Conservation (phyloP, 2,113 vertebrate species). For the Callithrix jacchus region DNA sequence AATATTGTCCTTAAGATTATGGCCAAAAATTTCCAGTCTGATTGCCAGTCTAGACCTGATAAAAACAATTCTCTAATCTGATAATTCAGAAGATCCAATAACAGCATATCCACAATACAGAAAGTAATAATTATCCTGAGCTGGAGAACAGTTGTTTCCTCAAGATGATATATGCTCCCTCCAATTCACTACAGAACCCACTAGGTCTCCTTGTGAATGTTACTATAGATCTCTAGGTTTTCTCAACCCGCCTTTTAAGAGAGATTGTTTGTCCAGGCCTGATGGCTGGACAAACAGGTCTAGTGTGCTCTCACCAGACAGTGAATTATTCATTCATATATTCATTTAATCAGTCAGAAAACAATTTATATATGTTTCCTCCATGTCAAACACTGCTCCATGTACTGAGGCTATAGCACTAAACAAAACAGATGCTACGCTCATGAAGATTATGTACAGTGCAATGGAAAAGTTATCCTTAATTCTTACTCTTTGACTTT, state of each 20-base stretch:
- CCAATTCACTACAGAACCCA: background rate
- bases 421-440: background rate
- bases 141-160: background rate
- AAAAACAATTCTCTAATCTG: background rate
- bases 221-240: background rate
- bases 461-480: background rate
- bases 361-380: background rate
- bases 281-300: background rate
- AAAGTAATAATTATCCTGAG: too few relatives aligned
- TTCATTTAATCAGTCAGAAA: background rate
- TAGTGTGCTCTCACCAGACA: background rate
- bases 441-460: background rate
- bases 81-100: background rate
- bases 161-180: background rate
- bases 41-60: background rate
- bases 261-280: background rate
- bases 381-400: background rate
- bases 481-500: background rate
- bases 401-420: background rate
- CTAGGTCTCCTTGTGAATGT: background rate
- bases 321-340: background rate
- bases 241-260: background rate
- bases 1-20: background rate
- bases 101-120: background rate
- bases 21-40: background rate